These are phyloP conservation scores for Danio jaintianensis DNA, from an alignment of 2,797 vertebrate genomes.

Conservation along the genomic window DNA sequence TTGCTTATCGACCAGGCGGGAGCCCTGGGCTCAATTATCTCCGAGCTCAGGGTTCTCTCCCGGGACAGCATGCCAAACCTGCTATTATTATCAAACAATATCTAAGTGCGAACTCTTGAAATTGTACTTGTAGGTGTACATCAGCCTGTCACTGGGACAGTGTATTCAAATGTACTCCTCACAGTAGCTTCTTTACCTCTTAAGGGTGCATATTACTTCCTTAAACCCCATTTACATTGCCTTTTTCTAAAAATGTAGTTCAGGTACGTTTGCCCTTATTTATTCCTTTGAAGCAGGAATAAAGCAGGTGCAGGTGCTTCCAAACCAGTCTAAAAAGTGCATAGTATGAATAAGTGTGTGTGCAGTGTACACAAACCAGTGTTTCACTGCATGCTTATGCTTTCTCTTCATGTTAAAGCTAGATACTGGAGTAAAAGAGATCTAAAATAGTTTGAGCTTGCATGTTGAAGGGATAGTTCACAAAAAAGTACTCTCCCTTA, in stretches of 20 bases:
- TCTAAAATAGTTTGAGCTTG: too few species aligned
- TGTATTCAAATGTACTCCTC: background rate
- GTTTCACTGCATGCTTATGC: slow-evolving; percentile 91
- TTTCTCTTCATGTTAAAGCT: slow-evolving; percentile 92
- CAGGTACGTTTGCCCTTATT: background rate
- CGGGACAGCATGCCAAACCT: too few species aligned
- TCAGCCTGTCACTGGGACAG: background rate
- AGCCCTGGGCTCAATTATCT: too few species aligned
- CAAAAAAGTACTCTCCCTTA: too few species aligned
- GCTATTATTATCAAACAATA: too few species aligned
- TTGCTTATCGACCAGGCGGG: too few species aligned
- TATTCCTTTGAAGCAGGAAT: background rate
- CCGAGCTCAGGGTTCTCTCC: too few species aligned
- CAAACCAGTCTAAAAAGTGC: background rate
- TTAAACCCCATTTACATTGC: background rate
- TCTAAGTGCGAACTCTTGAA: too few species aligned
- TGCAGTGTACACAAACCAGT: slow-evolving; percentile 81
- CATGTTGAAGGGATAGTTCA: too few species aligned
- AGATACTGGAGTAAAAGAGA: too few species aligned
- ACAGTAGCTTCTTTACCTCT: background rate
- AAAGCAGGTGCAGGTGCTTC: too few species aligned
- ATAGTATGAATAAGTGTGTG: slow-evolving; percentile 2
- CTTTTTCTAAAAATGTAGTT: too few species aligned
- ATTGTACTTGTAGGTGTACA: background rate
- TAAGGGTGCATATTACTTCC: background rate